Conservation (phyloP, 2,888 invertebrate species). For the Gymnosoma rotundatum region DNA sequence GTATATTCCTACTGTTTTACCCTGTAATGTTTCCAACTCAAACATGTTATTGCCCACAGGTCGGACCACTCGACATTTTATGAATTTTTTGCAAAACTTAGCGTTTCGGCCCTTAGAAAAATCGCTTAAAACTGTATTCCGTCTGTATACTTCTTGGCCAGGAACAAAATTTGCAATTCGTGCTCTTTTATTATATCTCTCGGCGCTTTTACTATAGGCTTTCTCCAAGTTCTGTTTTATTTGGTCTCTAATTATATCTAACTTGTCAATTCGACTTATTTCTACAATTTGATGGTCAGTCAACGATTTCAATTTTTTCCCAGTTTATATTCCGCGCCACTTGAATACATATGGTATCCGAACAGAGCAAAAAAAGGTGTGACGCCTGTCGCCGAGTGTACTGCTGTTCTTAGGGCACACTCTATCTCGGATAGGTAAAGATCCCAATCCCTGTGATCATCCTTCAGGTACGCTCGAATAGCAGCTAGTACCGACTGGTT, state of each 20-base stretch:
- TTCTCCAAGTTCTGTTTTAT: background rate
- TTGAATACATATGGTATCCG: constrained; percentile 21
- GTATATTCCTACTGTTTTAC: too few species aligned
- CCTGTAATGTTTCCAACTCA: background rate
- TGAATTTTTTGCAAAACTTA: constrained; percentile 17
- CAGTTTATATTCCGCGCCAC: constrained; percentile 1
- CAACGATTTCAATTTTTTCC: background rate
- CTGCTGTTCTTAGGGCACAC: constrained; percentile 7
- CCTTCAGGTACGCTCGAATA: constrained; percentile 5
- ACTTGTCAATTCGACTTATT: background rate
- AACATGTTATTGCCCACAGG: constrained; percentile 33
- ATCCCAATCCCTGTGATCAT: too few species aligned
- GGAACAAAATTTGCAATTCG: background rate
- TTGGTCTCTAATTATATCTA: background rate
- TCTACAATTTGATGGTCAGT: background rate
- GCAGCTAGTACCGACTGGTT: constrained; percentile 14
- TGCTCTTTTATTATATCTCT: constrained; percentile 15
- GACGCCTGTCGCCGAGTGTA: background rate
- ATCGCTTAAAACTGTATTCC: constrained; percentile 13
- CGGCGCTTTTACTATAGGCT: constrained; percentile 27
- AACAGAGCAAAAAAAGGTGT: background rate
- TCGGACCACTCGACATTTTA: constrained; percentile 4
- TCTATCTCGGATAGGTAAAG: constrained; percentile 8
- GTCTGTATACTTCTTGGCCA: constrained; percentile 20
- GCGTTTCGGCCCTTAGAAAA: constrained; percentile 14